Percentiles rank a stretch among this genome's conserved stretches.
phyloP scores from a whole-genome alignment of 2,113 vertebrate species.

The Aptenodytes forsteri region DNA sequence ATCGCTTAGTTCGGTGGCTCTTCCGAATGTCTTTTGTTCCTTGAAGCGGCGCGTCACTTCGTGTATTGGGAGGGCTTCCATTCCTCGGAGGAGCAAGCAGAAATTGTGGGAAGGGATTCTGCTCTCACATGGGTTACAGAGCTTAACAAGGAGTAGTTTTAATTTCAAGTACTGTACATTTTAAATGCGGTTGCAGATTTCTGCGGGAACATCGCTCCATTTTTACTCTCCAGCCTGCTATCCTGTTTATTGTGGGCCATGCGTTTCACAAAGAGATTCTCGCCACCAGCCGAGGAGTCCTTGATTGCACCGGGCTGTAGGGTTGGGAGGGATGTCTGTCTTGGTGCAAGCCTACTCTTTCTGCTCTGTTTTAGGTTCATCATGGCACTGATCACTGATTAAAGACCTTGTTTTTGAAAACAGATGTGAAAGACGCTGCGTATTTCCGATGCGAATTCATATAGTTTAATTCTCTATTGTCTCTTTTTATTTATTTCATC shows the following conservation, averaged over 20 bases:
- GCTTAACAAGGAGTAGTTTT: not conserved
- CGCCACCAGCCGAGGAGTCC: not conserved
- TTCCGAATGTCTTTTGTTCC: not conserved
- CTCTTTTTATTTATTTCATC: not conserved
- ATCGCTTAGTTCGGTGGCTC: not conserved
- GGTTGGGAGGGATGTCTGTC: not conserved
- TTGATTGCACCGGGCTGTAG: rapidly evolving
- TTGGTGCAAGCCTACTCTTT: too few species aligned
- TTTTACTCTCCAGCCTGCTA: not conserved
- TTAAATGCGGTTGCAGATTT: not conserved
- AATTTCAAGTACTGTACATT: not conserved
- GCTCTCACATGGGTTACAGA: not conserved
- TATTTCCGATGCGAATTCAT: not conserved
- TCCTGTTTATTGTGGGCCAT: too few species aligned
- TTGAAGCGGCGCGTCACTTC: rapidly evolving
- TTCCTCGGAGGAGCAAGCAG: not conserved
- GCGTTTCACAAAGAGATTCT: not conserved
- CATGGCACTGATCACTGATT: not conserved
- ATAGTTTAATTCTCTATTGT: not conserved
- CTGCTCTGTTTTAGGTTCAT: not conserved
- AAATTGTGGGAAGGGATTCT: not conserved
- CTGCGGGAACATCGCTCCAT: not conserved
- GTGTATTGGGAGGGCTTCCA: rapidly evolving
- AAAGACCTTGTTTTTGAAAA: not conserved
- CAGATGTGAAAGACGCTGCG: rapidly evolving